A percentile compares a stretch with the other conserved stretches of the same genome.
These are phyloP conservation scores for Schizaphis graminum DNA, from an alignment of 2,888 invertebrate genomes.

Conservation along the genomic window DNA sequence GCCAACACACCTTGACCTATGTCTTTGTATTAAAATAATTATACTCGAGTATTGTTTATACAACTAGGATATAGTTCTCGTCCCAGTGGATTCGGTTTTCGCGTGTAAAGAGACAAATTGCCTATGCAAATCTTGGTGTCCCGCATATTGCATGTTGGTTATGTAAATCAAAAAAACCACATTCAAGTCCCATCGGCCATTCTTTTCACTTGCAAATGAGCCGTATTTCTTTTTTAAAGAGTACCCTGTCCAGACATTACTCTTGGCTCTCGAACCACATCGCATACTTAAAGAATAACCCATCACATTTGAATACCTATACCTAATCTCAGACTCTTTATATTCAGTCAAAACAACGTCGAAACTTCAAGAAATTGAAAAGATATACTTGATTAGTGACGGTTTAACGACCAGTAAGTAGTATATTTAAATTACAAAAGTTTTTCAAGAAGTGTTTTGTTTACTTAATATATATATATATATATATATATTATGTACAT, in stretches of 20 bases:
- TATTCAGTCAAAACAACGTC: constrained; percentile 40
- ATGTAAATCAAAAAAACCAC: constrained; percentile 42
- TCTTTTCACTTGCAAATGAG: constrained; percentile 56
- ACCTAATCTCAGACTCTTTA: constrained; percentile 6
- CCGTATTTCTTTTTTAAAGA: constrained; percentile 38
- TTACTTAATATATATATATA: not conserved
- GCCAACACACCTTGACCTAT: not conserved
- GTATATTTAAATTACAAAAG: constrained; percentile 50
- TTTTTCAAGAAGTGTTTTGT: not conserved
- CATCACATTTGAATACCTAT: constrained; percentile 32
- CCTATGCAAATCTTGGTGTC: constrained; percentile 35
- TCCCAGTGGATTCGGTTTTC: constrained; percentile 24
- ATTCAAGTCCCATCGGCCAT: constrained; percentile 30
- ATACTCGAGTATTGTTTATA: constrained; percentile 31
- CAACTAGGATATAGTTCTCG: not conserved
- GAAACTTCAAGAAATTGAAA: constrained; percentile 37
- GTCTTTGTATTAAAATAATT: constrained; percentile 40
- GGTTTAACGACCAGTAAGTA: constrained; percentile 49
- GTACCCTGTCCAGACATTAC: constrained; percentile 38
- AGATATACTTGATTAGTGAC: constrained; percentile 48
- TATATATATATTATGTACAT: not conserved
- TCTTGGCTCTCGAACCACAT: constrained; percentile 29
- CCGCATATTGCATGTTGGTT: constrained; percentile 10
- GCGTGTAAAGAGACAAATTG: constrained; percentile 38
- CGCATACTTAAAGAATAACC: constrained; percentile 18